phyloP scores from a whole-genome alignment of 2,113 vertebrate genomes.

The Ameiurus melas region DNA sequence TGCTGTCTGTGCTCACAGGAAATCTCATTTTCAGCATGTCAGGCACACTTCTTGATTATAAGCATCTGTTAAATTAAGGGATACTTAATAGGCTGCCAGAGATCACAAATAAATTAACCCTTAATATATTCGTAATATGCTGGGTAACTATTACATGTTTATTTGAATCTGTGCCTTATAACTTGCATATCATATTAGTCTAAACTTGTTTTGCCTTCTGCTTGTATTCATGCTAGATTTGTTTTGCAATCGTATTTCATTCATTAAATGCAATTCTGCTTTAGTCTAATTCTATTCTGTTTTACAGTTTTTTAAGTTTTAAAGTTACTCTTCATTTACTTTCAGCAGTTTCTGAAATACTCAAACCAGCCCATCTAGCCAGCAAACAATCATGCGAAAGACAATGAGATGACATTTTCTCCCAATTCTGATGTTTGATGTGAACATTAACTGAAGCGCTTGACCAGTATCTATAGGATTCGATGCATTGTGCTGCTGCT shows the following conservation, averaged over 20 bases:
- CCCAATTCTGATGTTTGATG: background rate
- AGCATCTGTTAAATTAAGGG: background rate
- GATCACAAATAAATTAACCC: background rate
- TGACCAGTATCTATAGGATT: background rate
- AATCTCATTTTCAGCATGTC: background rate
- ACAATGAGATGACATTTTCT: background rate
- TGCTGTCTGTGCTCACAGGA: background rate
- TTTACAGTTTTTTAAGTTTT: background rate
- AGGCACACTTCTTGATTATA: background rate
- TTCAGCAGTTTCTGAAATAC: background rate
- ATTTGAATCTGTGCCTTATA: background rate
- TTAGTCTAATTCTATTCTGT: background rate
- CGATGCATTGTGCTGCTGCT: background rate
- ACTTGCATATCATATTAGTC: background rate
- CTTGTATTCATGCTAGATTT: background rate
- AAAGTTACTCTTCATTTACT: background rate
- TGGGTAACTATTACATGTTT: background rate
- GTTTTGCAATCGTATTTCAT: background rate
- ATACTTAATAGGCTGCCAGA: background rate
- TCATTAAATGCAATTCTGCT: background rate
- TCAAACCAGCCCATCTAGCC: background rate
- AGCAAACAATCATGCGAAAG: background rate
- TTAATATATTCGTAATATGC: background rate
- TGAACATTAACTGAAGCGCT: background rate
- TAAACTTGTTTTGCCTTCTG: background rate